Conservation (phyloP, 1,140 invertebrate species). For the Choristoneura fumiferana region DNA sequence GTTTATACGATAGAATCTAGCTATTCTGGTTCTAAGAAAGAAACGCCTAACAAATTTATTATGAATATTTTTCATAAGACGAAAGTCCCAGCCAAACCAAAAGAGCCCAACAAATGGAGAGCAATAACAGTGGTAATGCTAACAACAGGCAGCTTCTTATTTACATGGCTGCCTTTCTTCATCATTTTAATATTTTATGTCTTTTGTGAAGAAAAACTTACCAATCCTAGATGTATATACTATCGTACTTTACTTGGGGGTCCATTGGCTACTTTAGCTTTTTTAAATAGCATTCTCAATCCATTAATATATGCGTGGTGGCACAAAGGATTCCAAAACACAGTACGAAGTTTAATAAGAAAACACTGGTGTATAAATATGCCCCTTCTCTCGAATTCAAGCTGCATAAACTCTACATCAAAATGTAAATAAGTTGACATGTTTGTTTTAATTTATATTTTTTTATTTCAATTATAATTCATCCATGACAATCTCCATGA, state of each 20-base stretch:
- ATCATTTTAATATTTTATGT: slow-evolving; percentile 74
- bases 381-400: not conserved
- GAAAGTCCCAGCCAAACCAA: slow-evolving; percentile 31
- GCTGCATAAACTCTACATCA: not conserved
- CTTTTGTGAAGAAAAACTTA: slow-evolving; percentile 67
- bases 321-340: slow-evolving; percentile 80
- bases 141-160: slow-evolving; percentile 78
- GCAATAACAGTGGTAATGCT: slow-evolving; percentile 79
- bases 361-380: slow-evolving; percentile 37
- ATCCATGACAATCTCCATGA: too few species aligned
- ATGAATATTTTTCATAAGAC: not conserved
- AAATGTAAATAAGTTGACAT: too few species aligned
- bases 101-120: slow-evolving; percentile 76
- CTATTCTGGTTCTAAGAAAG: slow-evolving; percentile 19
- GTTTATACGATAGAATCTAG: slow-evolving; percentile 43
- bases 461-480: too few species aligned
- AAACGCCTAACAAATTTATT: slow-evolving; percentile 18
- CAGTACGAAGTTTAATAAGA: slow-evolving; percentile 33
- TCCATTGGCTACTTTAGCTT: slow-evolving; percentile 79
- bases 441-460: too few species aligned
- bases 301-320: slow-evolving; percentile 87
- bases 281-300: slow-evolving; percentile 84
- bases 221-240: slow-evolving; percentile 64
- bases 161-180: slow-evolving; percentile 70
- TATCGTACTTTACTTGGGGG: slow-evolving; percentile 71